These are phyloP conservation scores for Octopus bimaculoides DNA, from an alignment of 1,140 invertebrate genomes.

Conservation along the genomic window DNA sequence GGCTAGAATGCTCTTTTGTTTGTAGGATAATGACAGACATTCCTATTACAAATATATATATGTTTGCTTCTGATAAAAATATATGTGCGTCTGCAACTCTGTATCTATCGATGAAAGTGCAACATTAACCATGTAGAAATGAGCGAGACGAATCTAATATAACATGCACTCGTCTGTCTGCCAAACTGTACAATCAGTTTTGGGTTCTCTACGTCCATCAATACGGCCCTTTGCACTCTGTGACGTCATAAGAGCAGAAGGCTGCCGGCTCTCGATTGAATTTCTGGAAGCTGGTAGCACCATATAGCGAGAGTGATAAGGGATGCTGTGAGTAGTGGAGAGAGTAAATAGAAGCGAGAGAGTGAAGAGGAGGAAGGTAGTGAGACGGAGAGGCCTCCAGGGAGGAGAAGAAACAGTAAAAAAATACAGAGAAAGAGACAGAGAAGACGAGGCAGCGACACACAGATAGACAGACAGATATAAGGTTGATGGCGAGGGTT, in stretches of 20 bases:
- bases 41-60: too few relatives aligned
- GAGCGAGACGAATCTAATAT: too few relatives aligned
- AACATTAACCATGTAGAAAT: too few relatives aligned
- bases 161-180: too few relatives aligned
- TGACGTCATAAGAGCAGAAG: conserved; percentile 3
- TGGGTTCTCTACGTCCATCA: background rate
- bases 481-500: too few relatives aligned
- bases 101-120: too few relatives aligned
- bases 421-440: too few relatives aligned
- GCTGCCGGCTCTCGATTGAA: background rate
- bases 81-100: too few relatives aligned
- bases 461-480: background rate
- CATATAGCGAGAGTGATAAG: conserved; percentile 6
- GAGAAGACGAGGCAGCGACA: background rate
- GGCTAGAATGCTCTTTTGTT: too few relatives aligned
- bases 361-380: background rate
- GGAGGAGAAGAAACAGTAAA: background rate
- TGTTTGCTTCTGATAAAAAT: too few relatives aligned
- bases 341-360: background rate
- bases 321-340: conserved; percentile 7
- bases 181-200: too few relatives aligned
- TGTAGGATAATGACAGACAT: too few relatives aligned
- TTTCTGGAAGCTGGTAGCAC: background rate
- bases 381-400: background rate
- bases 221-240: background rate